Percentiles rank a stretch among this genome's conserved stretches.
Conservation (phyloP, 1,140 invertebrate genomes). For the Panagrolaimus sp. region DNA sequence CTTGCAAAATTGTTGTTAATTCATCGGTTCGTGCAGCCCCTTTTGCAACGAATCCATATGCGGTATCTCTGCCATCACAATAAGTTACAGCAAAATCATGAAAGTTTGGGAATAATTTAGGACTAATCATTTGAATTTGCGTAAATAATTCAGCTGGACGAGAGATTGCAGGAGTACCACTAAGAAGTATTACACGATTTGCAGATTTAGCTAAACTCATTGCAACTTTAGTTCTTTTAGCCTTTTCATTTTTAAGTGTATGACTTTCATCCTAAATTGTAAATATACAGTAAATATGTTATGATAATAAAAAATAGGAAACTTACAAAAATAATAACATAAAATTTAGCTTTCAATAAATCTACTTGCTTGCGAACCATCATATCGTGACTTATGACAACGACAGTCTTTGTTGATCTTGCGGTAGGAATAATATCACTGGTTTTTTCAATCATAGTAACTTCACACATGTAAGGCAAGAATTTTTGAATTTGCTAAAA, state of each 20-base stretch:
- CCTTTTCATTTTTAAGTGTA: constrained; percentile 38
- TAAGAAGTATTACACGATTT: constrained; percentile 73
- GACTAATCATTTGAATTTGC: constrained; percentile 69
- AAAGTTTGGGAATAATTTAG: constrained; percentile 60
- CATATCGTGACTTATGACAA: constrained; percentile 64
- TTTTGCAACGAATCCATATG: constrained; percentile 54
- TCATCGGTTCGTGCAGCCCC: constrained; percentile 62
- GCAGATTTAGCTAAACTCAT: constrained; percentile 58
- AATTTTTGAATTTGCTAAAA: constrained; percentile 52
- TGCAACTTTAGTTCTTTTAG: constrained; percentile 50
- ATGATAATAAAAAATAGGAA: constrained; percentile 21
- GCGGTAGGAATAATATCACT: constrained; percentile 41
- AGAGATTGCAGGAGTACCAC: constrained; percentile 87
- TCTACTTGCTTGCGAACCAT: constrained; percentile 60
- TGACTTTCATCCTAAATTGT: constrained; percentile 38
- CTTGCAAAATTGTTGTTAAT: constrained; percentile 63
- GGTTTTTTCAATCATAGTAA: constrained; percentile 71
- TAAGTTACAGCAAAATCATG: constrained; percentile 71
- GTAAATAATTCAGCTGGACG: constrained; percentile 79
- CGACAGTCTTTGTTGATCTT: constrained; percentile 47
- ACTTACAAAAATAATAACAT: constrained; percentile 74
- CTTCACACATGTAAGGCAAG: constrained; percentile 60
- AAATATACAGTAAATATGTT: constrained; percentile 24
- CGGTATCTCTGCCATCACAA: constrained; percentile 69
- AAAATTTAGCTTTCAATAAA: constrained; percentile 66